Base-by-base conservation (phyloP, 2,797 vertebrate species). In the Gephyroberyx darwinii region DNA sequence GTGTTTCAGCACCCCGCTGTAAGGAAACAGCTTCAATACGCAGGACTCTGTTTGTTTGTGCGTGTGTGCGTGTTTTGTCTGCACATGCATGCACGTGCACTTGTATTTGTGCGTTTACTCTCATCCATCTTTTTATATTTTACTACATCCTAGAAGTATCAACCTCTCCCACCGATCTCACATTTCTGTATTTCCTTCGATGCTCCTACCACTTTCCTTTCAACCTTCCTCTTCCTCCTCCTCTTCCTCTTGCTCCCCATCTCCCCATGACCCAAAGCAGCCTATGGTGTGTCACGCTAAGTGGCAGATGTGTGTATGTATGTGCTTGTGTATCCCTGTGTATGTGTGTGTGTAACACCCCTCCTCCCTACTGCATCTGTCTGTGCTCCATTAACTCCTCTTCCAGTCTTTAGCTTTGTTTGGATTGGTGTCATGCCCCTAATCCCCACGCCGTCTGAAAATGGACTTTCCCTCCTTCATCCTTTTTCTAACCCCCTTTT, bases 341-440 rank as follows among this genome's bases (percentile, higher is more conserved):
- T 56, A 72, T 62, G n/a, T 30, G 35, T 65, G 50, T 53, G 63
- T 65, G 35, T 64, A 47, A 56, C 45, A 52, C 39, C 17, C 65
- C 55, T 57, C 71, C 4, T 30, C 74, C 70, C 58, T 52, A 82
- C 76, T 65, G 17, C 14, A 26, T 47, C 69, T 55, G 63, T 76
- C 75, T 80, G 54, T 76, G 81, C 84, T 82, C 88, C 83, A 90
- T 91, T 91, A 89, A 84, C 78, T 89, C 79, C 43, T 69, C 82
- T 86, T 84, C 75, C 71, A 79, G 80, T 91, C 80, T 86, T 91
- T 85, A 86, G 89, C 85, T 87, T 77, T 87, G 84, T 90, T 91
- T 89, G 89, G 89, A 93, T 90, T 91, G 88, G 81, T 91, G 91
- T 92, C 91, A 81, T 86, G 86, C 55, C 86, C 89, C 76, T 89